phyloP scores from a whole-genome alignment of 2,113 vertebrate genomes.

The Salminus brasiliensis region DNA sequence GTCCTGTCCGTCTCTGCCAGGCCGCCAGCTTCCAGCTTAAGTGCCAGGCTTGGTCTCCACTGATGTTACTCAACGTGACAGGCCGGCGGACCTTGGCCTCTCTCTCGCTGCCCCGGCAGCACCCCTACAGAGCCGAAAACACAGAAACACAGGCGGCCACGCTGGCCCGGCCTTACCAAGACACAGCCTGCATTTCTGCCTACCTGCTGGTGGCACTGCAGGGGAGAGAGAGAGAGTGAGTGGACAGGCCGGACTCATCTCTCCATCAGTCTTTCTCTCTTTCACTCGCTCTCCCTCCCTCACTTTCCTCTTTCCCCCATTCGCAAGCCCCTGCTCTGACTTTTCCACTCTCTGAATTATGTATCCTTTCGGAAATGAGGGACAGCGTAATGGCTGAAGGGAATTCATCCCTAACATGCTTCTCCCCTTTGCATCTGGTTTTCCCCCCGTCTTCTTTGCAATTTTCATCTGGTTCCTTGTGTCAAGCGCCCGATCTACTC shows the following conservation, averaged over 20 bases:
- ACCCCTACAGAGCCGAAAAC: slow-evolving; percentile 50
- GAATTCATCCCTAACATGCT: slow-evolving; percentile 54
- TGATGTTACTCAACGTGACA: slow-evolving; percentile 50
- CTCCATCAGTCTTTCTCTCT: not conserved
- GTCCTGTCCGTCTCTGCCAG: slow-evolving; percentile 67
- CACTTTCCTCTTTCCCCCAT: slow-evolving; percentile 7
- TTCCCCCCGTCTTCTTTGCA: slow-evolving; percentile 40
- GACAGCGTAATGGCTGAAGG: slow-evolving; percentile 55
- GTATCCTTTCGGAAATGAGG: slow-evolving; percentile 54
- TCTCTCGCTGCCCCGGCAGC: slow-evolving; percentile 42
- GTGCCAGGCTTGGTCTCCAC: slow-evolving; percentile 28
- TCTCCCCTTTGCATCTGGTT: slow-evolving; percentile 42
- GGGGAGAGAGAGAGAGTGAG: slow-evolving; percentile 9
- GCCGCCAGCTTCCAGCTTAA: slow-evolving; percentile 48
- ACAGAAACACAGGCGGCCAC: slow-evolving; percentile 22
- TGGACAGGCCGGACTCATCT: slow-evolving; percentile 8
- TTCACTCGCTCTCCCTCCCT: not conserved
- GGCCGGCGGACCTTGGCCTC: slow-evolving; percentile 32
- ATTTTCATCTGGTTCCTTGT: slow-evolving; percentile 51
- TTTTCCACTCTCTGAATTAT: slow-evolving; percentile 55
- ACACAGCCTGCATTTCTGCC: not conserved
- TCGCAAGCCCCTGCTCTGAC: slow-evolving; percentile 43
- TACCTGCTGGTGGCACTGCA: slow-evolving; percentile 26
- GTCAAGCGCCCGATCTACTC: slow-evolving; percentile 34
- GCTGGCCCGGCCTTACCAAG: not conserved